Percentiles rank a stretch among this genome's conserved stretches.
Conservation (phyloP, 2,797 vertebrate genomes). For the Halcyon badia region DNA sequence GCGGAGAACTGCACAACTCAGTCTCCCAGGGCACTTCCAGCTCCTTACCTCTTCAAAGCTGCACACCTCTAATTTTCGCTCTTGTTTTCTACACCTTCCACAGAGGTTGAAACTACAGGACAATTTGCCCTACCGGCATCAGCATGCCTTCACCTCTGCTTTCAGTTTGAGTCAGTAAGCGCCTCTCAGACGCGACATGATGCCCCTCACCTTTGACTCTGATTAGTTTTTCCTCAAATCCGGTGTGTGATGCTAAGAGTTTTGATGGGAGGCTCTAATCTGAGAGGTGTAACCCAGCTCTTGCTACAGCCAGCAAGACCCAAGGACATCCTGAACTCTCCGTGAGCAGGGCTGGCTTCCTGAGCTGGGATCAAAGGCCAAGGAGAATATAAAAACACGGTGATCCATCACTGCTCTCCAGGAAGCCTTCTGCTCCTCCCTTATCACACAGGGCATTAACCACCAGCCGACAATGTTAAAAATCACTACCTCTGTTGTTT, state of each 20-base stretch:
- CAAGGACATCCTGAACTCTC: neutral
- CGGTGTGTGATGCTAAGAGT: neutral
- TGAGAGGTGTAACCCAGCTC: neutral
- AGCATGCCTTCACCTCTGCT: neutral
- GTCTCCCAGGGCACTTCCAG: neutral
- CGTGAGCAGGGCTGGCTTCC: neutral
- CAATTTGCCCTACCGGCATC: neutral
- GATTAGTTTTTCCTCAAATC: neutral
- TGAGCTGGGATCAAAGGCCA: neutral
- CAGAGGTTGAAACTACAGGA: neutral
- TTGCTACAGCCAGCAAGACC: neutral
- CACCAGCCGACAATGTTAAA: neutral
- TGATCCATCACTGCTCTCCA: neutral
- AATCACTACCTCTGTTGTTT: neutral
- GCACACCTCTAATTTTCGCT: neutral
- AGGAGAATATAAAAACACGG: neutral
- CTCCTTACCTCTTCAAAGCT: neutral
- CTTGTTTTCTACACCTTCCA: neutral
- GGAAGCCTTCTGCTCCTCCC: neutral
- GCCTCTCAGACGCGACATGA: neutral
- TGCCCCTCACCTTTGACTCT: neutral
- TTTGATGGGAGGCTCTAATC: neutral
- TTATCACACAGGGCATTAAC: neutral
- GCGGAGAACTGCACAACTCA: neutral
- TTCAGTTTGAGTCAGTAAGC: constrained; percentile 40